phyloP scores from a whole-genome alignment of 2,888 invertebrate genomes.

The Eupithecia subumbrata region DNA sequence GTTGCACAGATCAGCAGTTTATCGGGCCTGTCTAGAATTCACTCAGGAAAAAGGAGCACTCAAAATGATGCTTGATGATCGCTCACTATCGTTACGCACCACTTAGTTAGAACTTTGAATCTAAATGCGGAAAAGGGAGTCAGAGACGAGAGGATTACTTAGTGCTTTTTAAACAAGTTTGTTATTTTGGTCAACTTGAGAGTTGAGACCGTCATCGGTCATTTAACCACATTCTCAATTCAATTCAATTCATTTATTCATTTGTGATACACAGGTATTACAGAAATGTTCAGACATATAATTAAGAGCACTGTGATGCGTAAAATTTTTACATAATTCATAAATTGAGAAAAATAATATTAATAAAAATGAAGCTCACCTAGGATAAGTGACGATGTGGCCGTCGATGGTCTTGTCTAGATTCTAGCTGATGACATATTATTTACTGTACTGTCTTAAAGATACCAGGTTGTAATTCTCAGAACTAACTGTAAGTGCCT shows the following conservation, averaged over 20 bases:
- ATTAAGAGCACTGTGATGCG: no score
- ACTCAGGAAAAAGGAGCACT: slow-evolving; percentile 1
- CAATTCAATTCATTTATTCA: no score
- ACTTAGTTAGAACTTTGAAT: slow-evolving; percentile 2
- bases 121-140: neutral
- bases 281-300: no score
- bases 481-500: no score
- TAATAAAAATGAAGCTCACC: no score
- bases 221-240: neutral
- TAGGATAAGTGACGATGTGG: neutral
- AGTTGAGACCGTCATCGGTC: neutral
- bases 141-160: neutral
- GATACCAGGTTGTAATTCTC: neutral
- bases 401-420: neutral
- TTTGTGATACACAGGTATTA: no score
- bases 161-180: neutral
- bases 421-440: neutral
- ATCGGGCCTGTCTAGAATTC: slow-evolving; percentile 1
- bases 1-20: slow-evolving; percentile 7
- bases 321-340: no score
- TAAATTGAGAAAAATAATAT: no score
- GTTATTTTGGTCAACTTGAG: neutral
- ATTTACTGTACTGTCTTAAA: neutral
- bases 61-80: neutral
- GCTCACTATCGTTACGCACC: neutral